These are phyloP conservation scores for Struthidea cinerea DNA, from an alignment of 2,113 vertebrate species.

Conservation along the genomic window DNA sequence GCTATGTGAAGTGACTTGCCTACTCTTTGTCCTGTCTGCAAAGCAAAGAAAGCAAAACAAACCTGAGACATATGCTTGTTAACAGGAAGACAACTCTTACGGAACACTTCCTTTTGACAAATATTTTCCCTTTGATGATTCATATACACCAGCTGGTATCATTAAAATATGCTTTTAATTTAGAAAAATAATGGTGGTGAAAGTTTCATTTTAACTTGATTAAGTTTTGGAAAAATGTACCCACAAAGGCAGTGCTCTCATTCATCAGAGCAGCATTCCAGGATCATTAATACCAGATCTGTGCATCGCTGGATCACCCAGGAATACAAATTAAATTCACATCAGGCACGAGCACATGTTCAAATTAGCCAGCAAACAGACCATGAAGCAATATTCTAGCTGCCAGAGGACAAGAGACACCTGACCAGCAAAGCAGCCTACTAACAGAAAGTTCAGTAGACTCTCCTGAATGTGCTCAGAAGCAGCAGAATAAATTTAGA, in stretches of 20 bases:
- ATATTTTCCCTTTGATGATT: not conserved
- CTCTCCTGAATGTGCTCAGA: not conserved
- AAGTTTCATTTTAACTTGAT: not conserved
- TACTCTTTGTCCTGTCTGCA: conserved; percentile 86
- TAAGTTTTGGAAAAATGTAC: not conserved
- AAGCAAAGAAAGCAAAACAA: conserved; percentile 20
- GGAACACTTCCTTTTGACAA: not conserved
- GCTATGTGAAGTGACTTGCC: conserved; percentile 84
- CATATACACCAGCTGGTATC: not conserved
- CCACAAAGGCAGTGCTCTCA: not conserved
- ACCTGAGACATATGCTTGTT: not conserved
- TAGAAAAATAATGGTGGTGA: not conserved
- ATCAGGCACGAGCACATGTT: not conserved
- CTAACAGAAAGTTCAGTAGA: not conserved
- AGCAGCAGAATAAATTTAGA: not conserved
- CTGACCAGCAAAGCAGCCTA: not conserved
- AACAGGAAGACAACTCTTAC: not conserved
- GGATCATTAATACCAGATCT: not conserved
- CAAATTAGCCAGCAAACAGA: not conserved
- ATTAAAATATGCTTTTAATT: not conserved
- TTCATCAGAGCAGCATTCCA: not conserved
- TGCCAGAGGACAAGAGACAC: not conserved
- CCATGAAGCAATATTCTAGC: not conserved
- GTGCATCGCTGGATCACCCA: not conserved
- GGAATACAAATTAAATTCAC: not conserved